These are phyloP conservation scores for Girardia tigrina DNA, from an alignment of 2,888 invertebrate species.

Conservation along the genomic window DNA sequence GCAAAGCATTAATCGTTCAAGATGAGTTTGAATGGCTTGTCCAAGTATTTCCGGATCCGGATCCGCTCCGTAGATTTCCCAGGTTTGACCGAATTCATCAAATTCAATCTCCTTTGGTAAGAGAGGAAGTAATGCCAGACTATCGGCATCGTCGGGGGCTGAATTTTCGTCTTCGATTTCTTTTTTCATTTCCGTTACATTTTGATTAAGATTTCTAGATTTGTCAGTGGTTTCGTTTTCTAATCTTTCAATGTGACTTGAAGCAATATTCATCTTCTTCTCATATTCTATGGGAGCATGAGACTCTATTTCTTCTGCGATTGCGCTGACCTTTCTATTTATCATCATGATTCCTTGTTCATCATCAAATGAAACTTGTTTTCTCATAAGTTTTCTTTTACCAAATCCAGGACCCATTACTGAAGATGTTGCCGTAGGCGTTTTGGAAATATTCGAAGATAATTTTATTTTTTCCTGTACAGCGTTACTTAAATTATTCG, in stretches of 20 bases:
- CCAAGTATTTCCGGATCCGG: conserved; percentile 35
- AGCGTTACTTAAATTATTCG: background rate
- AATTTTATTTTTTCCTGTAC: background rate
- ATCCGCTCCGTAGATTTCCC: conserved; percentile 35
- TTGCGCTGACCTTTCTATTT: conserved; percentile 28
- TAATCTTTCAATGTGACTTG: background rate
- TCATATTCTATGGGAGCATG: background rate
- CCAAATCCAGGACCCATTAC: background rate
- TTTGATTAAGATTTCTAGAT: too few species aligned
- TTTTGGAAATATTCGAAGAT: background rate
- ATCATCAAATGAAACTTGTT: conserved; percentile 33
- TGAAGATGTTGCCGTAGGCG: background rate
- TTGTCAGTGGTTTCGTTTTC: background rate
- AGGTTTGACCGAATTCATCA: conserved; percentile 35
- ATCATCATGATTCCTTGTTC: background rate
- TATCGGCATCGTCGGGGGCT: conserved; percentile 6
- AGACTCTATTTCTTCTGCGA: conserved; percentile 28
- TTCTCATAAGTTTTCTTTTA: conserved; percentile 1
- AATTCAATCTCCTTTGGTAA: conserved; percentile 34
- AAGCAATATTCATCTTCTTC: background rate
- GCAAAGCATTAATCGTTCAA: conserved; percentile 26
- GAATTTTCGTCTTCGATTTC: background rate
- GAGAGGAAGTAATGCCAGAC: background rate
- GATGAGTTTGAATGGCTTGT: conserved; percentile 34
- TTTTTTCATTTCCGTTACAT: conserved; percentile 9